Evolutionary conservation across 1,140 invertebrate genomes (phyloP).

Genomic region (Drosophila novamexicana): DNA sequence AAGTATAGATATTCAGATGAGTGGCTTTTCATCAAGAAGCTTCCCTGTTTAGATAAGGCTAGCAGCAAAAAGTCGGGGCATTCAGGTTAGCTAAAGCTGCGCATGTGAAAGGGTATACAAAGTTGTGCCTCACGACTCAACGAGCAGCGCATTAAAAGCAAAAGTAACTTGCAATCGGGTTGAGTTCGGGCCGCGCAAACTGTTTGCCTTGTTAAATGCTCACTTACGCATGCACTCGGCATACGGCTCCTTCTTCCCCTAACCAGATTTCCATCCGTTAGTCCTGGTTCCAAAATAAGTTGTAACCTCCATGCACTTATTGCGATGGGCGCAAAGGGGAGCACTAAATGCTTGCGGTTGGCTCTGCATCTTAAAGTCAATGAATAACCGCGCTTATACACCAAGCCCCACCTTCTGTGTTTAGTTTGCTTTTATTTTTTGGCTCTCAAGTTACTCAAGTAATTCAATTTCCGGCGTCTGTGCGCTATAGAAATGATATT

Average conservation of each 20-base stretch:
- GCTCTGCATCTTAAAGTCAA: slow-evolving; percentile 30
- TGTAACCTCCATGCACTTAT: slow-evolving; percentile 11
- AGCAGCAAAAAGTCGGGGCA: too few relatives aligned
- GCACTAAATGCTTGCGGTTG: slow-evolving; percentile 45
- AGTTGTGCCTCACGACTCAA: slow-evolving; percentile 8
- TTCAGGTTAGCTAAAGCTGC: not conserved
- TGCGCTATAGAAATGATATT: slow-evolving; percentile 56
- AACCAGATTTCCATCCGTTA: not conserved
- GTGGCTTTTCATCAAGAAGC: too few relatives aligned
- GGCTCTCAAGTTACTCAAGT: slow-evolving; percentile 57
- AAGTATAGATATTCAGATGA: too few relatives aligned
- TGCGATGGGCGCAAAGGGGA: not conserved
- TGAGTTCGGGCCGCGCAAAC: slow-evolving; percentile 4
- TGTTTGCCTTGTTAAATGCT: slow-evolving; percentile 55
- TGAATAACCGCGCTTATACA: slow-evolving; percentile 5
- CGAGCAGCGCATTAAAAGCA: slow-evolving; percentile 23
- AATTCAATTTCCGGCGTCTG: slow-evolving; percentile 68
- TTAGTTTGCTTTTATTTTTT: slow-evolving; percentile 7
- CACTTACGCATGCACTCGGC: slow-evolving; percentile 39
- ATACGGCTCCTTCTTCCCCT: too few relatives aligned
- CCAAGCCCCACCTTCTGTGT: not conserved
- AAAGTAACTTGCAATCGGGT: slow-evolving; percentile 5
- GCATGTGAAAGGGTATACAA: slow-evolving; percentile 16
- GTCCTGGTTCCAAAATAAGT: not conserved
- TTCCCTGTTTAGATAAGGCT: too few relatives aligned